Evolutionary conservation across 2,797 vertebrate genomes (phyloP), one percentile per base, ranked within the genome.

Genomic region (Babyrousa celebensis): DNA sequence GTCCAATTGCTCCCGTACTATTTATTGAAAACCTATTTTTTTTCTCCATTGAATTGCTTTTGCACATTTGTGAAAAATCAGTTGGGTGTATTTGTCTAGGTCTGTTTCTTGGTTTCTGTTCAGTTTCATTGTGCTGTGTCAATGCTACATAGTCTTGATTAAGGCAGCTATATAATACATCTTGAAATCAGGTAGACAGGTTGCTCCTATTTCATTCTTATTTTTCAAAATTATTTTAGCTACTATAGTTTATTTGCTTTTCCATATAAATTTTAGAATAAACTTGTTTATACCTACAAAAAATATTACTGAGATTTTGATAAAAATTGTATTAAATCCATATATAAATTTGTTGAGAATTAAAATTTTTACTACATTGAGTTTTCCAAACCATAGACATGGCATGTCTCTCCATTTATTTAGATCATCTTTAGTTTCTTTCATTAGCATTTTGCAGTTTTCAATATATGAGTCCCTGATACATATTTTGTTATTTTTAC

Each of bases 401-500:
- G 20, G 14, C 4, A 5, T 3, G 1, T 60, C 15, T 80, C 15
- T 78, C 40, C 4, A 11, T 60, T 80, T 75, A 91, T 78, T 84
- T 87, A 70, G 25, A 14, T 58, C 14, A 62, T 36, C 27, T 77
- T 70, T 17, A 11, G 70, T 89, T 93, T 80, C 58, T 82, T 68
- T 85, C 27, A 75, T 74, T n/a, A 92, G 7, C 12, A 25, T 75
- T 95, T 90, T 71, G 54, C 58, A 82, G 43, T 90, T 94, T 96
- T 79, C 18, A 29, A 7, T 29, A 43, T 91, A 3, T 0, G 68
- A 68, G 29, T 52, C 16, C 2, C 72, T 48, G 43, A 0, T 80
- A 36, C 27, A 14, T 65, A 4, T 71, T 83, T 90, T 77, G 27
- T 82, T 72, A 77, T 27, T 78, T 54, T 74, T 68, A 62, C 3